Percentiles rank a stretch among this genome's conserved stretches.
phyloP scores from a whole-genome alignment of 2,888 invertebrate genomes.

The Anagyrus pseudococci region DNA sequence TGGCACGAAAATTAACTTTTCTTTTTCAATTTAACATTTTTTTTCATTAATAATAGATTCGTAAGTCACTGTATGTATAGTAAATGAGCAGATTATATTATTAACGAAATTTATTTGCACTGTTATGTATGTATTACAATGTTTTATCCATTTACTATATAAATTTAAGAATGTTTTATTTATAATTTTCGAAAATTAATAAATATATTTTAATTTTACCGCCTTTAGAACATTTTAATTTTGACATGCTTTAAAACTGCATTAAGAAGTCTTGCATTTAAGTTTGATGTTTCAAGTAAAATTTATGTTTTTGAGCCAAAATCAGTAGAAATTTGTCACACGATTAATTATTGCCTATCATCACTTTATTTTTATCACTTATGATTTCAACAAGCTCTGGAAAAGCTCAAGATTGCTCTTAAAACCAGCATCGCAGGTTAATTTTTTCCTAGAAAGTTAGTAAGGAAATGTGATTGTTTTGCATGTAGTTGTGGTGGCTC shows the following conservation, averaged over 20 bases:
- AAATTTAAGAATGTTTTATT: background rate
- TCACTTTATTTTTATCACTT: conserved; percentile 29
- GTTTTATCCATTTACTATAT: background rate
- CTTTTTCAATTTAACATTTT: conserved; percentile 12
- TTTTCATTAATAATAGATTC: conserved; percentile 14
- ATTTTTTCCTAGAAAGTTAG: conserved; percentile 35
- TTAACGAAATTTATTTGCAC: background rate
- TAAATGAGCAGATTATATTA: conserved; percentile 15
- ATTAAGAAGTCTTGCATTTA: conserved; percentile 15
- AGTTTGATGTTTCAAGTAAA: conserved; percentile 9
- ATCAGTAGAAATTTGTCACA: conserved; percentile 34
- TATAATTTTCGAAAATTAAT: background rate
- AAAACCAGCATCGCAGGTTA: conserved; percentile 33
- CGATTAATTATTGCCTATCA: conserved; percentile 31
- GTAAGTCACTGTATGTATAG: conserved; percentile 1
- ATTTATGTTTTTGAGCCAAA: conserved; percentile 34
- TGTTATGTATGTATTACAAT: conserved; percentile 2
- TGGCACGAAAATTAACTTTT: conserved; percentile 36
- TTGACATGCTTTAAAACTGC: conserved; percentile 2
- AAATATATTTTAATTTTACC: background rate
- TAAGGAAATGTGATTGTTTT: conserved; percentile 56
- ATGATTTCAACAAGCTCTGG: conserved; percentile 26
- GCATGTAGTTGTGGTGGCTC: conserved; percentile 69
- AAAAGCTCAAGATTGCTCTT: conserved; percentile 34
- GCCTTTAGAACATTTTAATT: background rate